Conservation (phyloP, 2,888 invertebrate species). For the Chalcosyrphus nemorum region DNA sequence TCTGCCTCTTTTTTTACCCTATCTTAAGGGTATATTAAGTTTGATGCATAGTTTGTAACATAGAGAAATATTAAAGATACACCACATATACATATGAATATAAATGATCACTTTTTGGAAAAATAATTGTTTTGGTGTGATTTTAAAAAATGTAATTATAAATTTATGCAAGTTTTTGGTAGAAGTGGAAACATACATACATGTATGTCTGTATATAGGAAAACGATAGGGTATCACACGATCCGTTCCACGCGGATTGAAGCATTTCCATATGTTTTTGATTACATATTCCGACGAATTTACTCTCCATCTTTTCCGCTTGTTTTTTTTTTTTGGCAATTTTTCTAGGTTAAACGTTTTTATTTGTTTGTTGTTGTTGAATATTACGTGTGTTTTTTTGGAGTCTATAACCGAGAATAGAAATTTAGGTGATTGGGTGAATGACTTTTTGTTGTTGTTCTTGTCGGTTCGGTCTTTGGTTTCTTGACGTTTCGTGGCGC, state of each 20-base stretch:
- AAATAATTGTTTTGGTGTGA: too few relatives aligned
- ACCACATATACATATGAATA: too few relatives aligned
- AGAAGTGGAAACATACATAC: too few relatives aligned
- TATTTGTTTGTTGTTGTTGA: background rate
- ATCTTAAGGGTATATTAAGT: too few relatives aligned
- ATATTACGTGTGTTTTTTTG: background rate
- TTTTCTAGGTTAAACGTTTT: constrained; percentile 42
- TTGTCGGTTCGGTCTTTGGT: background rate
- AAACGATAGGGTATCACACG: background rate
- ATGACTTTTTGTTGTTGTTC: constrained; percentile 28
- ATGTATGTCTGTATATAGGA: too few relatives aligned
- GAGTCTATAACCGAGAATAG: constrained; percentile 20
- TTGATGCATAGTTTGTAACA: too few relatives aligned
- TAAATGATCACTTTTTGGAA: too few relatives aligned
- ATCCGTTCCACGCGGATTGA: background rate
- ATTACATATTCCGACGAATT: background rate
- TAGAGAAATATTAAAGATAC: too few relatives aligned
- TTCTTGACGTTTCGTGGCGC: background rate
- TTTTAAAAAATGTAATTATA: too few relatives aligned
- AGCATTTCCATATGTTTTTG: background rate
- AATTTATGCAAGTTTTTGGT: too few relatives aligned
- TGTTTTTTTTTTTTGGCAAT: constrained; percentile 9
- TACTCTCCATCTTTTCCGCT: background rate
- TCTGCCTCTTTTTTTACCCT: too few relatives aligned
- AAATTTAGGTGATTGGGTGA: constrained; percentile 46